phyloP scores from a whole-genome alignment of 2,113 vertebrate species.

The Rhombomys opimus region DNA sequence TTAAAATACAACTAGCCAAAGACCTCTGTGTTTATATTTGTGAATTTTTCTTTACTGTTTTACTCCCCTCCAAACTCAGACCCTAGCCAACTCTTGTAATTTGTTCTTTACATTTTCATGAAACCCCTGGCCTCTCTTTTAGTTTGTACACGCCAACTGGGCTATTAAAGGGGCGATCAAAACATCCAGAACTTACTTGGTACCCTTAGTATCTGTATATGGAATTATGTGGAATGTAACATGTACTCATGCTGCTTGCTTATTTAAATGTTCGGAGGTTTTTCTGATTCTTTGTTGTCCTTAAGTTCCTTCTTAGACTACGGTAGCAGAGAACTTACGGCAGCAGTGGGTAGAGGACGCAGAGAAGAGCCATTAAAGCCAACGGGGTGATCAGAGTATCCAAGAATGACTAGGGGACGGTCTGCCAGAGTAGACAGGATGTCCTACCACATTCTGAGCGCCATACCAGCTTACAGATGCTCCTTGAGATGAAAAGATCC shows the following conservation, averaged over 20 bases:
- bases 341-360: background rate
- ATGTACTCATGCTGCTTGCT: background rate
- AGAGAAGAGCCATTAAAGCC: background rate
- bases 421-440: accelerated
- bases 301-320: background rate
- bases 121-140: background rate
- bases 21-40: background rate
- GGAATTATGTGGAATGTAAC: background rate
- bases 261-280: slow-evolving; percentile 10
- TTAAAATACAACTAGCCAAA: background rate
- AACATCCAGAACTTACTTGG: background rate
- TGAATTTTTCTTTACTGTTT: background rate
- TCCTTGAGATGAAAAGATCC: background rate
- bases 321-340: background rate
- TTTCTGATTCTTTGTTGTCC: background rate
- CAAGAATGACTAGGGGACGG: background rate
- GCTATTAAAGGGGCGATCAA: background rate
- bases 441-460: too few species aligned
- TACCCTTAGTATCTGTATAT: background rate
- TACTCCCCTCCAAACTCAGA: background rate
- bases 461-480: background rate
- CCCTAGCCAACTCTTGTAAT: background rate
- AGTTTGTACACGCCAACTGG: background rate
- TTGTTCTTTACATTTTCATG: background rate
- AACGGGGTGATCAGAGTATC: background rate